Percentiles rank a stretch among this genome's conserved stretches.
Evolutionary conservation across 2,888 invertebrate species (phyloP).

Genomic region (Stenichneumon culpator): DNA sequence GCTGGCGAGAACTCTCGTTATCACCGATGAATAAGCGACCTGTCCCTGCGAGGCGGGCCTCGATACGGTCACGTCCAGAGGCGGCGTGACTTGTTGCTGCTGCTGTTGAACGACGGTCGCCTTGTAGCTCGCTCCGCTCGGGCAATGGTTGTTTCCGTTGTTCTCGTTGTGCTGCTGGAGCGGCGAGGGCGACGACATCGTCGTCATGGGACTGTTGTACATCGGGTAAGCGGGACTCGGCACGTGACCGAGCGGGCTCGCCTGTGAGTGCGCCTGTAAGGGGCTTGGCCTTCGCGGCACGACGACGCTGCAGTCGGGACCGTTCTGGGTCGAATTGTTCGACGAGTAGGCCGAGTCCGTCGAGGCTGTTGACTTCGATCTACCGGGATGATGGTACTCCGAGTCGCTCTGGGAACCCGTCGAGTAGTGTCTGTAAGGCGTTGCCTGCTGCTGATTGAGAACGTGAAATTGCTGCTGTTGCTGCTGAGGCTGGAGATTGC

Average conservation of each 20-base stretch:
- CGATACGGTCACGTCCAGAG: slow-evolving; percentile 90
- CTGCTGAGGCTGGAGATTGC: slow-evolving; percentile 83
- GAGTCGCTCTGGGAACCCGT: slow-evolving; percentile 87
- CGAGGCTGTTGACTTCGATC: slow-evolving; percentile 88
- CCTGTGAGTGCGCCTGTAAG: slow-evolving; percentile 90
- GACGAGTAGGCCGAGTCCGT: slow-evolving; percentile 89
- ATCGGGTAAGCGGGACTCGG: slow-evolving; percentile 93
- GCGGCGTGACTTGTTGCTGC: slow-evolving; percentile 86
- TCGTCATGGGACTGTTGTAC: slow-evolving; percentile 94
- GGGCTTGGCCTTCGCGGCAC: slow-evolving; percentile 90
- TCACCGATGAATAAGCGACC: slow-evolving; percentile 94
- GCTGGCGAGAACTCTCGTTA: slow-evolving; percentile 90
- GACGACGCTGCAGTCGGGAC: slow-evolving; percentile 89
- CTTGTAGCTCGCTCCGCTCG: slow-evolving; percentile 78
- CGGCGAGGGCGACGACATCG: slow-evolving; percentile 89
- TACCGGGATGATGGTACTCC: slow-evolving; percentile 87
- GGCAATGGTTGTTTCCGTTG: slow-evolving; percentile 78
- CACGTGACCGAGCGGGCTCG: slow-evolving; percentile 91
- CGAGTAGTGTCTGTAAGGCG: slow-evolving; percentile 88
- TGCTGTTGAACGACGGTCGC: slow-evolving; percentile 69
- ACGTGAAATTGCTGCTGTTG: slow-evolving; percentile 72
- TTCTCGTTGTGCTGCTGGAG: slow-evolving; percentile 88
- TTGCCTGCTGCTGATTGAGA: slow-evolving; percentile 85
- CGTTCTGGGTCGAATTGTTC: slow-evolving; percentile 88
- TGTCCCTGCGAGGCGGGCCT: slow-evolving; percentile 88